phyloP scores from a whole-genome alignment of 1,140 invertebrate genomes.

The Brachionus rotundiformis region DNA sequence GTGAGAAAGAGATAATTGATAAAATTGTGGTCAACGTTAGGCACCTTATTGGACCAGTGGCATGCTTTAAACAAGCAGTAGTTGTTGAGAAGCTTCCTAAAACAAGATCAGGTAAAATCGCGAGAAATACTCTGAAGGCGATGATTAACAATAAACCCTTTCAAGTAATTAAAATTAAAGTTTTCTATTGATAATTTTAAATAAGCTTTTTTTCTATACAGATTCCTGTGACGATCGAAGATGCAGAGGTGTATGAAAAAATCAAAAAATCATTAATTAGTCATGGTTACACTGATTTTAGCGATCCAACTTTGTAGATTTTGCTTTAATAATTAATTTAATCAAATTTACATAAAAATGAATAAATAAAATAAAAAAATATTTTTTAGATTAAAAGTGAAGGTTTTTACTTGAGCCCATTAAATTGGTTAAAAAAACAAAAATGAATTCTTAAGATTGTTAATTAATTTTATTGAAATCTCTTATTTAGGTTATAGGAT shows the following conservation, averaged over 20 bases:
- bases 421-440: background rate
- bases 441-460: background rate
- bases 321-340: background rate
- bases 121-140: constrained; percentile 80
- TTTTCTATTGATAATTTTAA: background rate
- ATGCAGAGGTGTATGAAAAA: constrained; percentile 76
- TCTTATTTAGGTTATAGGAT: background rate
- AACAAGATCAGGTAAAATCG: constrained; percentile 76
- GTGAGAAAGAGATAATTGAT: constrained; percentile 59
- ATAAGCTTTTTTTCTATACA: constrained; percentile 59
- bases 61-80: constrained; percentile 76
- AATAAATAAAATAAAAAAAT: background rate
- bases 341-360: background rate
- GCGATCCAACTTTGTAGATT: constrained; percentile 8
- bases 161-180: constrained; percentile 67
- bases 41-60: constrained; percentile 81
- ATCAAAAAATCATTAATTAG: constrained; percentile 71
- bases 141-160: constrained; percentile 77
- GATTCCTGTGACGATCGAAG: constrained; percentile 84
- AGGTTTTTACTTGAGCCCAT: constrained; percentile 1
- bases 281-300: constrained; percentile 2
- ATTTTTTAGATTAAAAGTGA: background rate
- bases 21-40: constrained; percentile 69
- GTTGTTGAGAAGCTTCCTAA: constrained; percentile 77
- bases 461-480: constrained; percentile 26